Evolutionary conservation across 2,888 invertebrate genomes (phyloP).

Genomic region (Hydraecia micacea): DNA sequence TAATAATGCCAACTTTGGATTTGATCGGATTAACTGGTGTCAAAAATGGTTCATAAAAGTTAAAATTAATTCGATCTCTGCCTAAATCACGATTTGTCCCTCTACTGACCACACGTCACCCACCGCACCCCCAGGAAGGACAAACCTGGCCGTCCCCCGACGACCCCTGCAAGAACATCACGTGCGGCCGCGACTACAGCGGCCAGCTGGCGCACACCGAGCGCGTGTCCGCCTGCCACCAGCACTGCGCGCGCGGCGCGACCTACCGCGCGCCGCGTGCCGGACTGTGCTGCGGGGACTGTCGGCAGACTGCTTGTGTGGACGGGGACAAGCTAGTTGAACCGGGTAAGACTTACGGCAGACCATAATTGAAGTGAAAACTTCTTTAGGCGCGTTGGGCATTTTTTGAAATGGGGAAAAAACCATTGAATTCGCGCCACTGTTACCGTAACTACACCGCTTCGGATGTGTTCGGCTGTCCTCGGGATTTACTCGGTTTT

Average conservation of each 20-base stretch:
- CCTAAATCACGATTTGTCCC: neutral
- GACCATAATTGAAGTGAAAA: no score
- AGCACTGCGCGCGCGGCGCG: constrained; percentile 90
- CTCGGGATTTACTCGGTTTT: no score
- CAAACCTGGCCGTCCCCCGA: constrained; percentile 89
- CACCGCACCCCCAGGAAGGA: constrained; percentile 77
- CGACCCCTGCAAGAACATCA: constrained; percentile 89
- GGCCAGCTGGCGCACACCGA: constrained; percentile 83
- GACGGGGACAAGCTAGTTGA: constrained; percentile 85
- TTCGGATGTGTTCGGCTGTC: no score
- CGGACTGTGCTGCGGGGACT: constrained; percentile 91
- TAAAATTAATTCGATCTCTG: rapidly evolving
- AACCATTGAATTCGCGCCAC: no score
- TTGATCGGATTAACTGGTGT: neutral
- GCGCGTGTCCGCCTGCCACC: constrained; percentile 82
- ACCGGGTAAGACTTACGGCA: constrained; percentile 77
- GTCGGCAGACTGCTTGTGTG: constrained; percentile 90
- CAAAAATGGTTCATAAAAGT: neutral
- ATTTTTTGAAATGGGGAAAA: no score
- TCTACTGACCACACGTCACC: neutral
- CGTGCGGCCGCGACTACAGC: constrained; percentile 83
- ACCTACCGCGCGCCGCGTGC: constrained; percentile 83
- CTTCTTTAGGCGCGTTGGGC: no score
- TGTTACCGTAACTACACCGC: no score
- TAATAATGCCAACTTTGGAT: neutral